Base-by-base conservation (phyloP, 2,888 invertebrate genomes). In the Furcula furcula region DNA sequence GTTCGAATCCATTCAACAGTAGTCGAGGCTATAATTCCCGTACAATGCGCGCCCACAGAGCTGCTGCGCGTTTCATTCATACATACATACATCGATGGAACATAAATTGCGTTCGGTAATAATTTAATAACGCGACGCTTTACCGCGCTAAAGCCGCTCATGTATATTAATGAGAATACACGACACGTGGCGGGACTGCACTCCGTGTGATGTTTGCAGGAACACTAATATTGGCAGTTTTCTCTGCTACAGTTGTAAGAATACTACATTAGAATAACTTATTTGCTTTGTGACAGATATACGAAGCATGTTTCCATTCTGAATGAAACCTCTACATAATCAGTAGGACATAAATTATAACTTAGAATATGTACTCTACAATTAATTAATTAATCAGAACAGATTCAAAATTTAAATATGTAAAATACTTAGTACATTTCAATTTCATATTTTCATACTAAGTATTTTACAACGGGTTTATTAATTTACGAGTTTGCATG, bases 401-500 rank as follows among this genome's bases (percentile, higher is more conserved):
- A 7, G 23, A 11, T 11, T 22, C 7, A 3, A 12, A 12, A 23
- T 23, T 10, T 27, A 27, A 27, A 27, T 15, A 15, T 25, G 13
- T n/a, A n/a, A n/a, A n/a, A n/a, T n/a, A n/a, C n/a, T n/a, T n/a
- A n/a, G n/a, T n/a, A n/a, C n/a, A n/a, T n/a, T n/a, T n/a, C n/a
- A n/a, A n/a, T n/a, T n/a, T n/a, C n/a, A n/a, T n/a, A n/a, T n/a
- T n/a, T n/a, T n/a, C n/a, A n/a, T n/a, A n/a, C n/a, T n/a, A n/a
- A n/a, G 13, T 7, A 25, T 25, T 13, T 25, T 7, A 23, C 12
- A 7, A 7, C 23, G 7, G 7, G 12, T 23, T 1, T 12, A 2
- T 23, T 23, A 23, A 23, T 18, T 11, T 12, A 16, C 32, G n/a
- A 22, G 28, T 27, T 28, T 40, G 31, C 43, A 42, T 42, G 32